Base-by-base conservation (phyloP, 2,888 invertebrate genomes). In the Allygus modestus region DNA sequence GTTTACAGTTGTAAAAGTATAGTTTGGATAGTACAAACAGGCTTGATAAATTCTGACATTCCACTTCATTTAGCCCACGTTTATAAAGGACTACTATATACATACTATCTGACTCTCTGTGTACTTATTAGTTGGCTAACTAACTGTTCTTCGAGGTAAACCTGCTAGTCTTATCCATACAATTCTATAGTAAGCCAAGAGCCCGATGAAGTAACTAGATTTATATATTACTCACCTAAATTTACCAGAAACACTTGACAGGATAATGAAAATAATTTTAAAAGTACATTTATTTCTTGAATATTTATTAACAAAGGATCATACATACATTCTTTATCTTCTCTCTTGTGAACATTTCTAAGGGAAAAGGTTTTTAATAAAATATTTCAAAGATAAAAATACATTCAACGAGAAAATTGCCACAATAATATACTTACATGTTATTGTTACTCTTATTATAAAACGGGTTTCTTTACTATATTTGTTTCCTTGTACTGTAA, bases 371-470 rank as follows among this genome's bases (percentile, higher is more conserved):
- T 82, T 85, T 81, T 82, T 82, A 85, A 85, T 82, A 82, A 85
- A 85, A 82, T 82, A 85, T 85, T 77, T 82, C 83, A 82, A 82
- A 85, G 85, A 85, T 85, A 85, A 85, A 85, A 85, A 85, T 85
- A 85, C 85, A 85, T 85, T 82, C 65, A 85, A 85, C 85, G 75
- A 85, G 85, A 82, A 85, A 85, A 85, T 85, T 82, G 82, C 85
- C 85, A 85, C 85, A 85, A 82, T 84, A 81, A 81, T 84, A 81
- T 84, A 84, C 84, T 81, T 84, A 84, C 81, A 81, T 37, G 51
- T 81, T 71, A 84, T 84, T 81, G 81, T 81, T 79, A 84, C 26
- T 58, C 71, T 84, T 84, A 75, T 46, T 81, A 81, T 81, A 81
- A 79, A 69, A 84, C 81, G 81, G 33, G 81, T 81, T 84, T 65